Percentiles rank a stretch among this genome's conserved stretches.
phyloP scores from a whole-genome alignment of 1,140 invertebrate species.

The Brevipalpus yothersi region DNA sequence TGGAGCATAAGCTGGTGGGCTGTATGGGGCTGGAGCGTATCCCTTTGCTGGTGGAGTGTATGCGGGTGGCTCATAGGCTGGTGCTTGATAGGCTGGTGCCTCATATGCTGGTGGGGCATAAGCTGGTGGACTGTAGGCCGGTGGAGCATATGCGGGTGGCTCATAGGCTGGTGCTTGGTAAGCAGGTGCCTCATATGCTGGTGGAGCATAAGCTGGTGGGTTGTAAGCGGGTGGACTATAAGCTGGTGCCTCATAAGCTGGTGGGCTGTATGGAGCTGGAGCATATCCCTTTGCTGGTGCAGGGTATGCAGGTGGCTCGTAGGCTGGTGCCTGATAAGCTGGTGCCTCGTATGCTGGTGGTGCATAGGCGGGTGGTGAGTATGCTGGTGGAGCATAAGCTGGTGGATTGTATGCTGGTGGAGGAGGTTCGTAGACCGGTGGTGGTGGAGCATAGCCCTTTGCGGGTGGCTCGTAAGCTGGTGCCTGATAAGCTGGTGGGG shows the following conservation, averaged over 20 bases:
- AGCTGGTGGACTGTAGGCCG: background rate
- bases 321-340: slow-evolving; percentile 2
- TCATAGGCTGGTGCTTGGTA: background rate
- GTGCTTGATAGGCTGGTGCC: background rate
- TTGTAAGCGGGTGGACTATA: background rate
- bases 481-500: background rate
- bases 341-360: background rate
- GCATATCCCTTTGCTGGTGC: background rate
- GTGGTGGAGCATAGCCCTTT: background rate
- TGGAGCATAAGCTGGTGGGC: background rate
- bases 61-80: background rate
- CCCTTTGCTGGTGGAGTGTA: background rate
- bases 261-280: background rate
- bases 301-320: background rate
- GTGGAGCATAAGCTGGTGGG: background rate
- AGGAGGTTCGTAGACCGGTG: background rate
- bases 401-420: background rate
- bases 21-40: background rate
- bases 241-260: slow-evolving; percentile 2
- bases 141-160: background rate
- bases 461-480: background rate
- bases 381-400: background rate
- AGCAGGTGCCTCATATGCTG: background rate
- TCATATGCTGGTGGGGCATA: slow-evolving; percentile 3
- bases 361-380: background rate